A percentile compares a stretch with the other conserved stretches of the same genome.
Evolutionary conservation across 2,797 vertebrate species (phyloP).

Genomic region (Gymnodraco acuticeps): DNA sequence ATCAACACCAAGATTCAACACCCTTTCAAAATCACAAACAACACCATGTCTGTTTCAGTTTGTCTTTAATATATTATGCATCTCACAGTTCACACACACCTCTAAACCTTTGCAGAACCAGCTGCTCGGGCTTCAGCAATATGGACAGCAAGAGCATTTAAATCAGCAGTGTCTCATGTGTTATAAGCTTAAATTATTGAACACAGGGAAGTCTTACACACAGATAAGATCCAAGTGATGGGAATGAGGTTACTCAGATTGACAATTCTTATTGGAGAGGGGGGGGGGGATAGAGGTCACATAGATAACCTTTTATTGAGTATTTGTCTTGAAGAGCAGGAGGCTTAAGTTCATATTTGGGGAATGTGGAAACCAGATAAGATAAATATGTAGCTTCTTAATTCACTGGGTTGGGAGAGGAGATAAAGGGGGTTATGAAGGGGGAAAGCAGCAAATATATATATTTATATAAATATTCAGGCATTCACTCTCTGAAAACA

Average conservation of each 20-base stretch:
- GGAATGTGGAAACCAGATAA: slow-evolving; percentile 78
- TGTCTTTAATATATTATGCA: slow-evolving; percentile 55
- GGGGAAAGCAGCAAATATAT: slow-evolving; percentile 75
- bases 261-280: slow-evolving; percentile 43
- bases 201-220: slow-evolving; percentile 52
- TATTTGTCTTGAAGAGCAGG: slow-evolving; percentile 53
- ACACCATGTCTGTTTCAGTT: slow-evolving; percentile 59
- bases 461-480: slow-evolving; percentile 71
- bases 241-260: slow-evolving; percentile 70
- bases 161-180: slow-evolving; percentile 67
- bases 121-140: slow-evolving; percentile 52
- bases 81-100: slow-evolving; percentile 37
- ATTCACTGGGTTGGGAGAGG: slow-evolving; percentile 55
- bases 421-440: slow-evolving; percentile 30
- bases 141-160: slow-evolving; percentile 42
- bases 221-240: slow-evolving; percentile 58
- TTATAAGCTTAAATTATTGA: slow-evolving; percentile 70
- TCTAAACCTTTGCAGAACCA: slow-evolving; percentile 57
- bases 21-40: slow-evolving; percentile 65
- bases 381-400: slow-evolving; percentile 75
- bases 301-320: slow-evolving; percentile 62
- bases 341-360: slow-evolving; percentile 73
- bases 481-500: slow-evolving; percentile 74
- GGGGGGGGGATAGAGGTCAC: slow-evolving; percentile 54
- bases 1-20: slow-evolving; percentile 60